Percentiles rank a stretch among this genome's conserved stretches.
Conservation (phyloP, 2,888 invertebrate genomes). For the Eilema caniola region DNA sequence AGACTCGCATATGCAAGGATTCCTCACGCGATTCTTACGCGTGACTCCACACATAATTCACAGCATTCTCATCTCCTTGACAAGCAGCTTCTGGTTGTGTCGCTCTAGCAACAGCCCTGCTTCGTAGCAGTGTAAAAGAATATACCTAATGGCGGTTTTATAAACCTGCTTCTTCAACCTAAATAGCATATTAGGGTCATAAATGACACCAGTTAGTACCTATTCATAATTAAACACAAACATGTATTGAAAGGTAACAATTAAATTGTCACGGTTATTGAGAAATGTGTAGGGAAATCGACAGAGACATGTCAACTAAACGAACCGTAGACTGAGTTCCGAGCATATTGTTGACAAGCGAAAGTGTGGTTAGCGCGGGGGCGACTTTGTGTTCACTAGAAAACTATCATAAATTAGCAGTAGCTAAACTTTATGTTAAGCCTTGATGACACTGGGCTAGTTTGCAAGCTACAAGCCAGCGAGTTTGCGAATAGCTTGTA, state of each 20-base stretch:
- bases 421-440: background rate
- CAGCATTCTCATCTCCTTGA: no score
- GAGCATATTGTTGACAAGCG: constrained; percentile 43
- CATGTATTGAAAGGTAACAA: constrained; percentile 38
- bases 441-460: no score
- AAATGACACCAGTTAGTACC: background rate
- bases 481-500: no score
- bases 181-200: no score
- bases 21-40: no score
- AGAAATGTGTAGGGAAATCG: constrained; percentile 53
- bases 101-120: no score
- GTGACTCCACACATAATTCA: no score
- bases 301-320: constrained; percentile 45
- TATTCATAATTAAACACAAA: constrained; percentile 22
- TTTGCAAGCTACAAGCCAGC: background rate
- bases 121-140: no score
- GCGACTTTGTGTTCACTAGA: constrained; percentile 68
- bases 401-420: constrained; percentile 8
- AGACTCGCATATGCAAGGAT: no score
- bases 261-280: constrained; percentile 50
- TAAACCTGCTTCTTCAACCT: no score
- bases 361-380: constrained; percentile 56
- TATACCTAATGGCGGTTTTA: no score
- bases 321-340: constrained; percentile 45
- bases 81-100: no score